A percentile compares a stretch with the other conserved stretches of the same genome.
Conservation (phyloP, 2,113 vertebrate genomes). For the Psophia crepitans region DNA sequence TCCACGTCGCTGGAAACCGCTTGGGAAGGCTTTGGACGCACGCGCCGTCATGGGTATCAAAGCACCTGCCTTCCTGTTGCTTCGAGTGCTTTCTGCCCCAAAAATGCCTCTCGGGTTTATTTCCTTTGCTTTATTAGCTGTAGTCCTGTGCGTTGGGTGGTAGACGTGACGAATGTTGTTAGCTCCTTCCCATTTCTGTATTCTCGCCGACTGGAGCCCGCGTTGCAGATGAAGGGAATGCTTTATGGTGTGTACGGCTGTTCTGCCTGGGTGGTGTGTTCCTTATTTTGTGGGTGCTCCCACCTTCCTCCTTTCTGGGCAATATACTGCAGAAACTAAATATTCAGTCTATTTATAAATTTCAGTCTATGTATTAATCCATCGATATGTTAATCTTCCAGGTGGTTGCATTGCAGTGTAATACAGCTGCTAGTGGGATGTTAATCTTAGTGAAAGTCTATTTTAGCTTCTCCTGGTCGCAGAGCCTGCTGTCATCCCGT, state of each 20-base stretch:
- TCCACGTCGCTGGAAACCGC: background rate
- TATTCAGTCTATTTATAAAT: background rate
- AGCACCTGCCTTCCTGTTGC: background rate
- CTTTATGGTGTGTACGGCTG: background rate
- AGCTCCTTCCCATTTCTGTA: background rate
- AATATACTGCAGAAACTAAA: background rate
- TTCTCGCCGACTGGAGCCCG: fast-evolving
- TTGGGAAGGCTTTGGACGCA: background rate
- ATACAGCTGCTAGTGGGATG: background rate
- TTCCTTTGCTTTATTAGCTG: background rate
- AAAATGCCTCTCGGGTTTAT: background rate
- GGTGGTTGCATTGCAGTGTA: background rate
- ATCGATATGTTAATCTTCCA: background rate
- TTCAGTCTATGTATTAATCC: background rate
- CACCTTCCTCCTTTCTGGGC: background rate
- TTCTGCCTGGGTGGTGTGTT: background rate
- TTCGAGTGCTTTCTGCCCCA: background rate
- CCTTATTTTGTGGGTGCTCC: background rate
- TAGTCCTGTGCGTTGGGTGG: background rate
- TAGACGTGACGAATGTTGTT: background rate
- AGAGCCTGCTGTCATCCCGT: background rate
- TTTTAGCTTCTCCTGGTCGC: background rate
- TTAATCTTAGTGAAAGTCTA: background rate
- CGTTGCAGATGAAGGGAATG: fast-evolving
- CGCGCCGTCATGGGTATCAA: fast-evolving